Evolutionary conservation across 2,888 invertebrate species (phyloP), one percentile per base, ranked within the genome.

Genomic region (Melinaea marsaeus): DNA sequence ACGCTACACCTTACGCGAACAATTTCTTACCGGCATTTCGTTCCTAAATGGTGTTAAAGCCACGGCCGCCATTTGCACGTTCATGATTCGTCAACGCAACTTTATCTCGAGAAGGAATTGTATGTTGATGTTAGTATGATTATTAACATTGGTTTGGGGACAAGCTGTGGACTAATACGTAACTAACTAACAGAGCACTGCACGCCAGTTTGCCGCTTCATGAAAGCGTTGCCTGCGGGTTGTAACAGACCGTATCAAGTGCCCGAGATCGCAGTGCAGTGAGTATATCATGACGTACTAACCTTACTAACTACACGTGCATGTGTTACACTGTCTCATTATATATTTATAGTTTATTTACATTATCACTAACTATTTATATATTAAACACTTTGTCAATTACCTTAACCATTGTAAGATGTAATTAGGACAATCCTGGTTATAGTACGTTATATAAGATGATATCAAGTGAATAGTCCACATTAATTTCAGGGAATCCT

Each of bases 401-500:
- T 22, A 22, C 22, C 22, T 22, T 22, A 22, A 22, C 22, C 22
- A 22, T 22, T 22, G 22, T 22, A 22, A 22, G 22, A 22, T 22
- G 22, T 22, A 22, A 22, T 22, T 22, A 22, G 22, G 22, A 22
- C 22, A 22, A 22, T 22, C 22, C 22, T 22, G 1, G 22, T 22
- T 22, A 22, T 22, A 22, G 22, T 22, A 22, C 22, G 22, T 22
- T 22, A 22, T 22, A 22, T 22, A 1, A 47, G 5, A 13, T 47
- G 4, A 37, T 2, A 22, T 3, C 48, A 32, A 51, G 7, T 33
- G 5, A n/a, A 13, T 58, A 9, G 51, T 2, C 42, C 34, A 60
- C 57, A 63, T 56, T 37, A 57, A 57, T 84, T 84, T 54, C 86
- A 94, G 95, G 95, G 83, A 94, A 94, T 86, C 95, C 94, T 66